Evolutionary conservation across 2,113 vertebrate species (phyloP).

Genomic region (Scomber colias): DNA sequence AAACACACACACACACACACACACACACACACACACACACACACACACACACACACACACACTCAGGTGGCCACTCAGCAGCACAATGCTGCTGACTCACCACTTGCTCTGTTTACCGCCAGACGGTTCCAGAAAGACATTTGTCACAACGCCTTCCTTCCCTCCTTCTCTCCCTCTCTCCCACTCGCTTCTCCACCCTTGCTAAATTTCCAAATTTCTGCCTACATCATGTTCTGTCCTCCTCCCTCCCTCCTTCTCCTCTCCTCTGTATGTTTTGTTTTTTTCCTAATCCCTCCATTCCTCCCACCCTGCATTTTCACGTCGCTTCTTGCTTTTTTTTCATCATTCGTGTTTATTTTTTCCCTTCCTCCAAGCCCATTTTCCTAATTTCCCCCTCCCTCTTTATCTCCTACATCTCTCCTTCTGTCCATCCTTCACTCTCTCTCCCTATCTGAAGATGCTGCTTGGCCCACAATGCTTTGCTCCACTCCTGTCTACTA

Average conservation of each 20-base stretch:
- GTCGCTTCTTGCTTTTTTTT: not conserved
- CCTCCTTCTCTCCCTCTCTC: constrained; percentile 12
- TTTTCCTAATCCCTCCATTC: not conserved
- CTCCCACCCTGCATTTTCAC: constrained; percentile 5
- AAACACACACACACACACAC: not conserved
- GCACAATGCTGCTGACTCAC: constrained; percentile 59
- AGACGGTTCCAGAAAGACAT: constrained; percentile 56
- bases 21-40: constrained; percentile 15
- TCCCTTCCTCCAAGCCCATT: not conserved
- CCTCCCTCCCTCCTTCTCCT: not conserved
- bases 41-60: not conserved
- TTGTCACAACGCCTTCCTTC: constrained; percentile 25
- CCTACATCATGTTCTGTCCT: constrained; percentile 7
- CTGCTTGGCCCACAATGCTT: constrained; percentile 73
- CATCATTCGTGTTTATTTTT: not conserved
- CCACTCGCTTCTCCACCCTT: not conserved
- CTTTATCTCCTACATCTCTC: constrained; percentile 20
- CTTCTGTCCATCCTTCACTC: constrained; percentile 20
- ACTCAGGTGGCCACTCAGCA: constrained; percentile 35
- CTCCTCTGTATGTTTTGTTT: not conserved
- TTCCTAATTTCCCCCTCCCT: not conserved
- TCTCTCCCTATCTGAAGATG: constrained; percentile 45
- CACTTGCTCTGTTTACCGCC: constrained; percentile 35
- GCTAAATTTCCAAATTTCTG: constrained; percentile 18
- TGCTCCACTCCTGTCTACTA: constrained; percentile 72